Evolutionary conservation across 2,888 invertebrate species (phyloP).

Genomic region (Meloe dianella): DNA sequence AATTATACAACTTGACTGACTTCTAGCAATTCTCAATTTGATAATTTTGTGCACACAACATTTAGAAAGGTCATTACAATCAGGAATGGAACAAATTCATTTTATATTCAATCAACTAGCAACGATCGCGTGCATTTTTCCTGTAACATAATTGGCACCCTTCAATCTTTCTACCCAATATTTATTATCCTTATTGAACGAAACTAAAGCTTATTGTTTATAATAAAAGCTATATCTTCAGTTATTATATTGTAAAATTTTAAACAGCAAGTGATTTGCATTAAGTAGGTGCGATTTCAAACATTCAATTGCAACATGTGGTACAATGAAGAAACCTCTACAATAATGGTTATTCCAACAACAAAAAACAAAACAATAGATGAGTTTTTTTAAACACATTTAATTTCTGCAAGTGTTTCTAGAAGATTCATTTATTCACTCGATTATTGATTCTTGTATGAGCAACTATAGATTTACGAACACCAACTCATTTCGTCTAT

Average conservation of each 20-base stretch:
- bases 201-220: not conserved
- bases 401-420: slow-evolving; percentile 41
- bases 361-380: not conserved
- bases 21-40: not conserved
- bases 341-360: no score
- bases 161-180: not conserved
- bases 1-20: not conserved
- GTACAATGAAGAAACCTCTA: no score
- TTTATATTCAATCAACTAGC: not conserved
- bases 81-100: not conserved
- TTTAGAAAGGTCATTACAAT: not conserved
- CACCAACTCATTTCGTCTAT: not conserved
- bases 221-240: not conserved
- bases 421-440: slow-evolving; percentile 27
- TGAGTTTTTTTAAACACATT: slow-evolving; percentile 38
- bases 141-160: not conserved
- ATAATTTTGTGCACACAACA: not conserved
- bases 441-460: slow-evolving; percentile 6
- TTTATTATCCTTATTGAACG: no score
- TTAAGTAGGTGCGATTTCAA: no score
- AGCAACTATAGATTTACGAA: not conserved
- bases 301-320: no score
- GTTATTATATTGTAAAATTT: no score
- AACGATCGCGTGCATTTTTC: not conserved
- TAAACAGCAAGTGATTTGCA: no score